Evolutionary conservation across 2,888 invertebrate species (phyloP).

Genomic region (Pyrochroa serraticornis): DNA sequence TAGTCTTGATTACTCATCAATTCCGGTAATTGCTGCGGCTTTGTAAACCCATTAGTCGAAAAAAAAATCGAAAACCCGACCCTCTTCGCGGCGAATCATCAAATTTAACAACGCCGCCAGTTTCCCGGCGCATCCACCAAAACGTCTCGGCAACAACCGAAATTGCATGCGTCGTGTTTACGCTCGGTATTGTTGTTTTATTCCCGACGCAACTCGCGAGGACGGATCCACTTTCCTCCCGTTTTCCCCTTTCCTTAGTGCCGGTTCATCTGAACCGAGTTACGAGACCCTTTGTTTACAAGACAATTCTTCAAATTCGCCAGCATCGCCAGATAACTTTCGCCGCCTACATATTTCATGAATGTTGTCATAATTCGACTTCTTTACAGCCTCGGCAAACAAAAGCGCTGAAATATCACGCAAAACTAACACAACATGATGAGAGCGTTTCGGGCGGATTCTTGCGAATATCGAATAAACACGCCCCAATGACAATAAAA

Average conservation of each 20-base stretch:
- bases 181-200: not conserved
- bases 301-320: conserved; percentile 40
- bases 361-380: conserved; percentile 45
- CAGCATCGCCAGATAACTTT: conserved; percentile 35
- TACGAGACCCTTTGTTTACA: conserved; percentile 27
- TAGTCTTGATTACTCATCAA: not conserved
- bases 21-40: conserved; percentile 4
- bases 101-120: not conserved
- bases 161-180: too few relatives aligned
- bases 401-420: conserved; percentile 35
- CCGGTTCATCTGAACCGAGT: not conserved
- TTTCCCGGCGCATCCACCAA: conserved; percentile 26
- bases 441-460: conserved; percentile 3
- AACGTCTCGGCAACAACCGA: not conserved
- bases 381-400: conserved; percentile 41
- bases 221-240: not conserved
- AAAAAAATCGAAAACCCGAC: conserved; percentile 11
- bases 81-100: not conserved
- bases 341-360: conserved; percentile 44
- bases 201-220: not conserved
- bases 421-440: conserved; percentile 20
- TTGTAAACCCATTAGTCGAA: conserved; percentile 8
- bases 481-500: conserved; percentile 18
- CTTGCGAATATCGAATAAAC: conserved; percentile 21
- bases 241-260: not conserved